Base-by-base conservation (phyloP, 2,888 invertebrate genomes). In the Gasteruption jaculator region DNA sequence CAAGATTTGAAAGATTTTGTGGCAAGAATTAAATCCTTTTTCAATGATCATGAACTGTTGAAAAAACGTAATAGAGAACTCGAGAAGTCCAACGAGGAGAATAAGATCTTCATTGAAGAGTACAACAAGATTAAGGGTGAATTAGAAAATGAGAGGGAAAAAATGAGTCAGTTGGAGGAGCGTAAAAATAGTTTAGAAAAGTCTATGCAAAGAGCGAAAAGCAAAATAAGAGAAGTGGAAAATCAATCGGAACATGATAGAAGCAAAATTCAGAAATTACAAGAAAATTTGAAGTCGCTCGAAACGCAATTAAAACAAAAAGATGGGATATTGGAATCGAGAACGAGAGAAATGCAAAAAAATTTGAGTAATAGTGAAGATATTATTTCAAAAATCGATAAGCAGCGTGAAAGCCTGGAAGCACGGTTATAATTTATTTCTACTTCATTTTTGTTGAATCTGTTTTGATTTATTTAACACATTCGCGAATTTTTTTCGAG, bases 321-420 rank as follows among this genome's bases (percentile, higher is more conserved):
- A 43, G 62, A 65, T 15, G 32, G 49, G 3, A 25, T 42, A 5
- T 43, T 49, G 25, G 61, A 65, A 10, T 43, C 43, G 12, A 48
- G 43, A 5, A 12, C 52, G 8, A 58, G 54, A 32, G 66, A 61
- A 5, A 42, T 61, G 50, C 54, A 57, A 31, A 65, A 56, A 36
- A 43, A 49, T 15, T 35, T 60, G 15, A 64, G 58, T 45, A 57
- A 39, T 21, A 54, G 53, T 30, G 62, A 67, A 11, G 45, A 25
- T 3, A 45, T 56, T 3, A 34, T 61, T 11, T 35, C 39, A 2
- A 61, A 59, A 33, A 42, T 61, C 26, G 66, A 67, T 38, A 60
- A 55, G 36, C 67, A 67, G 14, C 58, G 59, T 12, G 61, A 63
- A 30, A 56, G 40, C 34, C 52, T 59, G 12, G 61, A 66, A 37